A percentile compares a stretch with the other conserved stretches of the same genome.
phyloP scores from a whole-genome alignment of 2,888 invertebrate species.

The Orchestes rusci region DNA sequence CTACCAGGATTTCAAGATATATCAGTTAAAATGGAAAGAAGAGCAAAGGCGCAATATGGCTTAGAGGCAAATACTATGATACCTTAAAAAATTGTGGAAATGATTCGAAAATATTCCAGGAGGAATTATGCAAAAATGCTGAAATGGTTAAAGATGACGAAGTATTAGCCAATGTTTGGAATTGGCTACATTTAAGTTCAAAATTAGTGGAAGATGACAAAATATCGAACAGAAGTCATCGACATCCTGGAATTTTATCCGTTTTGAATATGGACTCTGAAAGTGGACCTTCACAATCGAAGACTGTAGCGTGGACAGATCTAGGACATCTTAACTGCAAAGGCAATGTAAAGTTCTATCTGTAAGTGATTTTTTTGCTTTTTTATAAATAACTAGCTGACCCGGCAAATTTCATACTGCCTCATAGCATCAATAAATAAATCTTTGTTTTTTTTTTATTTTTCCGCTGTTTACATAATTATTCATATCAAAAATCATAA shows the following conservation, averaged over 20 bases:
- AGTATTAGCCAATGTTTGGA: slow-evolving; percentile 73
- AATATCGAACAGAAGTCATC: slow-evolving; percentile 43
- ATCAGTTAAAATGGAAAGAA: slow-evolving; percentile 61
- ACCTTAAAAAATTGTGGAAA: not conserved
- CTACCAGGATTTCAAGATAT: slow-evolving; percentile 51
- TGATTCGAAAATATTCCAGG: slow-evolving; percentile 42
- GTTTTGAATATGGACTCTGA: slow-evolving; percentile 49
- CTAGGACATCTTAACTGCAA: slow-evolving; percentile 50
- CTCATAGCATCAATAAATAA: too few relatives aligned
- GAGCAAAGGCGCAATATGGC: slow-evolving; percentile 71
- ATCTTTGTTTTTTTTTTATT: too few relatives aligned
- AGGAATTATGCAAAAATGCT: slow-evolving; percentile 72
- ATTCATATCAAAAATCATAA: too few relatives aligned
- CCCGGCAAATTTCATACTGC: too few relatives aligned
- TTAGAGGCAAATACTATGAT: slow-evolving; percentile 53
- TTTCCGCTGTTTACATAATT: too few relatives aligned
- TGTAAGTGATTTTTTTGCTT: too few relatives aligned
- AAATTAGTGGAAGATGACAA: slow-evolving; percentile 61
- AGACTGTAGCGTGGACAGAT: slow-evolving; percentile 58
- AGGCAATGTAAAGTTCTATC: slow-evolving; percentile 49
- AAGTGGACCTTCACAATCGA: slow-evolving; percentile 53
- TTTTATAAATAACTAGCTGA: not conserved
- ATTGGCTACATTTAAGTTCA: slow-evolving; percentile 68
- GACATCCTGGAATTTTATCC: slow-evolving; percentile 56
- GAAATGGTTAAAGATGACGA: slow-evolving; percentile 71